Evolutionary conservation across 1,140 invertebrate genomes (phyloP).

Genomic region (Periplaneta americana): DNA sequence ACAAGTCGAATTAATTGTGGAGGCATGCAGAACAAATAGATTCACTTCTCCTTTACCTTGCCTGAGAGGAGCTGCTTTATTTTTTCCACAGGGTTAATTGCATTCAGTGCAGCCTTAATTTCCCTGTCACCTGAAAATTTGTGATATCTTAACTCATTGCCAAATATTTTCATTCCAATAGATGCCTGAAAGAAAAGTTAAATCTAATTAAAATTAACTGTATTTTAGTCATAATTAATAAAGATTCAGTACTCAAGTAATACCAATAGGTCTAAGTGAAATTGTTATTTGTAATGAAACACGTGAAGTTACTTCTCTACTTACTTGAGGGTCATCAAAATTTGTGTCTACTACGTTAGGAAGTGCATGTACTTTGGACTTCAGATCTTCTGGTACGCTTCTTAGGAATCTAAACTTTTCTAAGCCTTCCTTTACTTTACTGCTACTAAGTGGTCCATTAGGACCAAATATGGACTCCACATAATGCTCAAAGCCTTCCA

Average conservation of each 20-base stretch:
- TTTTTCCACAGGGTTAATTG: slow-evolving; percentile 59
- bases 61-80: slow-evolving; percentile 66
- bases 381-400: slow-evolving; percentile 40
- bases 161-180: slow-evolving; percentile 61
- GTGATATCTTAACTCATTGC: slow-evolving; percentile 69
- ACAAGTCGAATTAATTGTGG: too few species aligned
- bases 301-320: not conserved
- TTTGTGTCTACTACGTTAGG: slow-evolving; percentile 56
- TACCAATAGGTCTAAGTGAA: too few species aligned
- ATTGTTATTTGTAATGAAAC: too few species aligned
- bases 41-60: slow-evolving; percentile 40
- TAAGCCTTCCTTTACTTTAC: slow-evolving; percentile 52
- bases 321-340: slow-evolving; percentile 48
- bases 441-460: slow-evolving; percentile 59
- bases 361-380: slow-evolving; percentile 47
- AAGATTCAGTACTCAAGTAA: too few species aligned
- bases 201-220: too few species aligned
- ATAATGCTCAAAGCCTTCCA: slow-evolving; percentile 81
- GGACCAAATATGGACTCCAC: slow-evolving; percentile 75
- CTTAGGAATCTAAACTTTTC: slow-evolving; percentile 44
- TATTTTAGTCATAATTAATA: too few species aligned
- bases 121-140: slow-evolving; percentile 60
- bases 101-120: slow-evolving; percentile 50
- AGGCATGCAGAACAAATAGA: not conserved
- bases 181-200: slow-evolving; percentile 35